Conservation (phyloP, 1,140 invertebrate genomes). For the Heliothis virescens region DNA sequence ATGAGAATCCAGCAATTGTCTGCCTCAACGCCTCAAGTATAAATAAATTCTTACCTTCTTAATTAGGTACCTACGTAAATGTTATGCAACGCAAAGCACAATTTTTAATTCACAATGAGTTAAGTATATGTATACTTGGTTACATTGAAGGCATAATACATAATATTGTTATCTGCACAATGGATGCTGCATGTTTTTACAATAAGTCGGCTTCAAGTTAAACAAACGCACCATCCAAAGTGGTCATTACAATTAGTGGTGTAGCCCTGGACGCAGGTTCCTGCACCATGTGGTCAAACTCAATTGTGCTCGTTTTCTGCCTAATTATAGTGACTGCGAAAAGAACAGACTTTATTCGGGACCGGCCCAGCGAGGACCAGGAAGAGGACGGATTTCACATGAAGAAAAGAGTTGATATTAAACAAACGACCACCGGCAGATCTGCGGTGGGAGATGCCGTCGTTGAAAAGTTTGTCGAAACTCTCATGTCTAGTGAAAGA, state of each 20-base stretch:
- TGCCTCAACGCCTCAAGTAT: too few relatives aligned
- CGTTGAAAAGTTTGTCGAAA: slow-evolving; percentile 77
- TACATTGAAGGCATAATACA: slow-evolving; percentile 42
- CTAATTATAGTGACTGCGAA: slow-evolving; percentile 33
- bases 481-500: slow-evolving; percentile 72
- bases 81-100: not conserved
- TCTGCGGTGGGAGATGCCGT: slow-evolving; percentile 63
- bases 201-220: slow-evolving; percentile 50
- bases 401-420: slow-evolving; percentile 11
- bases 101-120: not conserved
- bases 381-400: slow-evolving; percentile 3
- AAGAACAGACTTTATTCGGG: slow-evolving; percentile 17
- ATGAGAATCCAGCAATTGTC: too few relatives aligned
- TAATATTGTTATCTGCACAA: slow-evolving; percentile 52
- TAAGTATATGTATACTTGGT: not conserved
- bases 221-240: slow-evolving; percentile 32
- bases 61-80: too few relatives aligned
- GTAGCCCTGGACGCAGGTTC: not conserved
- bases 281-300: slow-evolving; percentile 42
- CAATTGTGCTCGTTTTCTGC: slow-evolving; percentile 11
- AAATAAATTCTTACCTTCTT: too few relatives aligned
- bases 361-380: not conserved
- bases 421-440: slow-evolving; percentile 53
- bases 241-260: slow-evolving; percentile 40
- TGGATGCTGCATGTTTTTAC: slow-evolving; percentile 52